Base-by-base conservation (phyloP, 2,888 invertebrate genomes). In the Fissipunctia ypsillon region DNA sequence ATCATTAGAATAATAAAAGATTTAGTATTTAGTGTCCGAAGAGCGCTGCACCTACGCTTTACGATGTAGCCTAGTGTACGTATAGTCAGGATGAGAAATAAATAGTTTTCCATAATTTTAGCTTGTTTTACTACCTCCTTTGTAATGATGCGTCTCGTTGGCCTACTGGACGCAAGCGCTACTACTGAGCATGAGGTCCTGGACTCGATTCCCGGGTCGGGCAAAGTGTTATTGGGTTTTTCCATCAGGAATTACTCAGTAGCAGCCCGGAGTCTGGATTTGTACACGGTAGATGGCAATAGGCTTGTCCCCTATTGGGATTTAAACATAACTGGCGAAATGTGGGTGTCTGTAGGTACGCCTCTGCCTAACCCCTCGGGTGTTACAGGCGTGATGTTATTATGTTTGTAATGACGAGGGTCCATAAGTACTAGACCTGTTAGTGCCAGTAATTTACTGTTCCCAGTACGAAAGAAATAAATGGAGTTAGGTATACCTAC, bases 61-160 rank as follows among this genome's bases (percentile, higher is more conserved):
- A 75, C 75, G 84, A 83, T 78, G 81, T 90, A 91, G 89, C 80
- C 84, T 87, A 86, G 84, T 85, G 76, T 90, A 88, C 84, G 84
- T 80, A 88, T 88, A 88, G 88, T 84, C 88, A 90, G 88, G 88
- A 90, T 91, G 89, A 92, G 77, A 91, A 93, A 92, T 92, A 93
- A 93, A 93, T 93, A 93, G 93, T 93, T 93, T 93, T 93, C 86
- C 92, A 93, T 89, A 89, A 89, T 69, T 67, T 63, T 61, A 1
- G 2, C 16, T 64, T 73, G 72, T 87, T 86, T 86, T 77, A 84
- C 25, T 78, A 16, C 12, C 16, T 28, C 28, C 3, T 10, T 41
- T 41, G 6, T 60, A 16, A 9, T 22, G 22, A 10, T 50, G n/a
- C n/a, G n/a, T 10, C 50, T n/a, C 7, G 48, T 12, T 50, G 50